Evolutionary conservation across 2,888 invertebrate species (phyloP), one percentile per base, ranked within the genome.

Genomic region (Rambutsinella grinnellia): DNA sequence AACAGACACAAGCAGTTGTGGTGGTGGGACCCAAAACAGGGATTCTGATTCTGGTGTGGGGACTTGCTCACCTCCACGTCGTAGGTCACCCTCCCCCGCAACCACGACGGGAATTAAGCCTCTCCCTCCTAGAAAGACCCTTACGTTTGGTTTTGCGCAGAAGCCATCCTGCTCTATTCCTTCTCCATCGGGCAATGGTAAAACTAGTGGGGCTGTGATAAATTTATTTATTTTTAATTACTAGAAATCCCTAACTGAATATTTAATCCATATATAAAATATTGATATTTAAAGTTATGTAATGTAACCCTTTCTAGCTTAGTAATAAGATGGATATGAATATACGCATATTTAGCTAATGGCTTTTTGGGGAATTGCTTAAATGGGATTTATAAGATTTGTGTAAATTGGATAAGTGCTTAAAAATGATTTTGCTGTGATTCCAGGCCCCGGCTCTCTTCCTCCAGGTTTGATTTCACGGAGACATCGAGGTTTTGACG

Each of bases 401-500:
- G n/a, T n/a, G n/a, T n/a, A n/a, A n/a, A n/a, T n/a, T n/a, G n/a
- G n/a, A n/a, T n/a, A n/a, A n/a, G n/a, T n/a, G n/a, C n/a, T n/a
- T n/a, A n/a, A n/a, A n/a, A n/a, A n/a, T n/a, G n/a, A n/a, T n/a
- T n/a, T n/a, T n/a, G n/a, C n/a, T 36, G 6, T 58, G 10, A 1
- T 74, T 75, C 2, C 61, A 85, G 87, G 95, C 85, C 95, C 94
- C 76, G 93, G 93, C 71, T 93, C 93, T 68, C 88, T 93, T 83
- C 92, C 91, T 85, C 93, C 93, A 84, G 93, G 92, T 86, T 90
- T 90, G 86, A 93, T 91, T 91, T 92, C 92, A 85, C 93, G 91
- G 88, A 87, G 90, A 74, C 75, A 79, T 56, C 88, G 90, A 84
- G 89, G 90, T 84, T 92, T 91, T 85, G 93, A 93, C 86, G 93